Evolutionary conservation across 2,797 vertebrate species (phyloP).

Genomic region (Okamejei kenojei): DNA sequence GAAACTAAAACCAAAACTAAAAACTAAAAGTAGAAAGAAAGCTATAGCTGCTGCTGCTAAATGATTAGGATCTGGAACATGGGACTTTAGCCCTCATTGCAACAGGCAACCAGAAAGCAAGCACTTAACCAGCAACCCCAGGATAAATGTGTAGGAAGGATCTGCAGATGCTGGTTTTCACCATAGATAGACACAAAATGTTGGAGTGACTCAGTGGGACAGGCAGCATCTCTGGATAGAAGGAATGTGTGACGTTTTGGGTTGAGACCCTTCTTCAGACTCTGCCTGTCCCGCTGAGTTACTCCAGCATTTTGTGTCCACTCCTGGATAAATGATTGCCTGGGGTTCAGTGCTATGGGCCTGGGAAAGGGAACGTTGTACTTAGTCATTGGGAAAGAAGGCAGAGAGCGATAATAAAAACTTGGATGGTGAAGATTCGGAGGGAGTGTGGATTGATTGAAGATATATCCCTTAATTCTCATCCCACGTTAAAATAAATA

Average conservation of each 20-base stretch:
- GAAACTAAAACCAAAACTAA: no score
- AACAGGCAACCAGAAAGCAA: not conserved
- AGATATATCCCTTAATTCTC: not conserved
- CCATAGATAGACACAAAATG: no score
- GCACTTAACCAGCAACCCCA: not conserved
- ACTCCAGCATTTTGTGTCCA: no score
- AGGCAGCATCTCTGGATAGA: no score
- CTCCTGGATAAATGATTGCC: not conserved
- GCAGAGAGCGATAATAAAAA: not conserved
- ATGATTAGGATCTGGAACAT: not conserved
- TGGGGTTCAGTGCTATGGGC: not conserved
- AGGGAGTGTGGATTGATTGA: not conserved
- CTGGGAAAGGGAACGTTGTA: not conserved
- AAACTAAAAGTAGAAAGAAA: no score
- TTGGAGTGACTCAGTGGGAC: no score
- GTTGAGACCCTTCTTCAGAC: no score
- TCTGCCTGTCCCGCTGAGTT: no score
- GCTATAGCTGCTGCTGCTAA: not conserved
- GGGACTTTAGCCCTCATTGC: not conserved
- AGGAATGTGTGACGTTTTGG: no score
- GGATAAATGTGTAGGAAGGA: not conserved
- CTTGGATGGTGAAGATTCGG: not conserved
- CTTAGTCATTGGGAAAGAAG: not conserved
- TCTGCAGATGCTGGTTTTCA: no score
- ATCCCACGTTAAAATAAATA: not conserved